Evolutionary conservation across 2,888 invertebrate genomes (phyloP), one percentile per base, ranked within the genome.

Genomic region (Pterostichus niger): DNA sequence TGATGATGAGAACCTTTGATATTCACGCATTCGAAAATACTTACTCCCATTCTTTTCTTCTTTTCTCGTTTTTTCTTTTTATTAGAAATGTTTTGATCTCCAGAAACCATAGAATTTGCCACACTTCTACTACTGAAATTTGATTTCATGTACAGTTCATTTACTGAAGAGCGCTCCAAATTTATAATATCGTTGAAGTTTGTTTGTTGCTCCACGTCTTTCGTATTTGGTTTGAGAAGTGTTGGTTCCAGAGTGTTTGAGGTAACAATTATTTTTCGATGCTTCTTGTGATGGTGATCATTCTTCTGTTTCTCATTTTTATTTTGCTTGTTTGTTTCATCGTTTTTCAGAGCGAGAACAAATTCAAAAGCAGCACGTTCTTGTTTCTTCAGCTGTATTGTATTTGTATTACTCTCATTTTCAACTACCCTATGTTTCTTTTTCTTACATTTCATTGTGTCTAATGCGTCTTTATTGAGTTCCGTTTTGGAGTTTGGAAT

Each of bases 191-290:
- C 64, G 17, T 7, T 44, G 4, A 75, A 10, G 13, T 56, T 71
- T 11, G 83, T 83, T 77, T 83, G 83, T 77, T 35, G 77, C 17
- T 52, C 54, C 6, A 24, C 44, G 52, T 44, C 64, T 83, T 68
- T 83, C 83, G 64, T 83, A 17, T 15, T 33, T 17, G 77, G 61
- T 77, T 64, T 64, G 1, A n/a, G 5, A 35, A 7, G 9, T 7
- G 49, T 11, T 64, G 56, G 24, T 54, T 76, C 52, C 11, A 83
- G 44, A 59, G 83, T 83, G 77, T 83, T 64, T 64, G 83, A 83
- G 2, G 56, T 77, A 13, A 83, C 83, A 54, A 83, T 83, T 11
- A 83, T 77, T 83, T 77, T 76, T 52, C 68, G 15, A 7, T 46
- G 40, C 31, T 56, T 75, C 10, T 33, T 9, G 24, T 24, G 24